A percentile compares a stretch with the other conserved stretches of the same genome.
Conservation (phyloP, 2,797 vertebrate genomes). For the Hydrolagus colliei region DNA sequence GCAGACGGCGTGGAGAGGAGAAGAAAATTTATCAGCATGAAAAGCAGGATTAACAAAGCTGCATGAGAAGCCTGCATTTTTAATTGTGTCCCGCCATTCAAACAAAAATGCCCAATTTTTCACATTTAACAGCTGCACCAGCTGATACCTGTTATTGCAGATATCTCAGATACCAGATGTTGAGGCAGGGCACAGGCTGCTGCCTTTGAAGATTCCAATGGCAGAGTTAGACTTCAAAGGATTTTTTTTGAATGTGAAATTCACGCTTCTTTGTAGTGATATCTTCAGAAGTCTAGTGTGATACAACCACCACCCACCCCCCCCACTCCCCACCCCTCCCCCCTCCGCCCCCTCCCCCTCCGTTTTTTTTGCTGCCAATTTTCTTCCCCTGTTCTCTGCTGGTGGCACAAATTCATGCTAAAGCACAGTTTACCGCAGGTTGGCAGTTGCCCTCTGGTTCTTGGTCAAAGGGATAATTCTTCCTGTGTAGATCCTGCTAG, state of each 20-base stretch:
- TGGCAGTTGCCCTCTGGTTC: too few species aligned
- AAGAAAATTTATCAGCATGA: slow-evolving; percentile 21
- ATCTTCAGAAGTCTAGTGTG: slow-evolving; percentile 21
- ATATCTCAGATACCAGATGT: slow-evolving; percentile 32
- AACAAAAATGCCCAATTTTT: slow-evolving; percentile 29
- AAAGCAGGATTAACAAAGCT: slow-evolving; percentile 30
- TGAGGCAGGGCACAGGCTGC: slow-evolving; percentile 1
- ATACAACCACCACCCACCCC: too few species aligned
- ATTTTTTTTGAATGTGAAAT: slow-evolving; percentile 21
- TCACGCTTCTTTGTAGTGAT: slow-evolving; percentile 18
- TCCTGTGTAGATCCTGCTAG: too few species aligned
- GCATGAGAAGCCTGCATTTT: slow-evolving; percentile 7
- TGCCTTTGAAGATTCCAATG: slow-evolving; percentile 26
- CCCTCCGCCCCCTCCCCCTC: too few species aligned
- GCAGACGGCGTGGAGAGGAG: slow-evolving; percentile 27
- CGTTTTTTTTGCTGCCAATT: too few species aligned
- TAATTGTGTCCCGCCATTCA: slow-evolving; percentile 31
- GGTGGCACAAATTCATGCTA: too few species aligned
- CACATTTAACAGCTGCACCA: slow-evolving; percentile 23
- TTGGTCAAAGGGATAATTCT: too few species aligned
- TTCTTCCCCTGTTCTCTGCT: too few species aligned
- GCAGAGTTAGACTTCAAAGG: slow-evolving; percentile 25
- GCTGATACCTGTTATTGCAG: slow-evolving; percentile 20
- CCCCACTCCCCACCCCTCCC: too few species aligned
- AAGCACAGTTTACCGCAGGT: too few species aligned